Evolutionary conservation across 2,888 invertebrate genomes (phyloP).

Genomic region (Himalopsyche anomala): DNA sequence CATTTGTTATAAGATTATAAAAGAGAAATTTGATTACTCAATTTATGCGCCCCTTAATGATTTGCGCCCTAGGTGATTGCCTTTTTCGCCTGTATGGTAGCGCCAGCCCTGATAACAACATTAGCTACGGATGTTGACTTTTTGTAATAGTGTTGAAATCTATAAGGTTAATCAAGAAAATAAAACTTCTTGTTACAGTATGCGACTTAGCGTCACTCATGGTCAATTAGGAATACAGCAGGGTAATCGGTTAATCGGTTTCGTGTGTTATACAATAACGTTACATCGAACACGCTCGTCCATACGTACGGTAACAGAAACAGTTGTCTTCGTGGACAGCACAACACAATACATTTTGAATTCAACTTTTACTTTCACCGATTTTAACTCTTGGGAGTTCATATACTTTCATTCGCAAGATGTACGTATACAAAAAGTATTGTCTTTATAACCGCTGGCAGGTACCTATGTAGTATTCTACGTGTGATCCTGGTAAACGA

Average conservation of each 20-base stretch:
- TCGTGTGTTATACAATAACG: conserved; percentile 1
- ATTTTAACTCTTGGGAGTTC: conserved; percentile 41
- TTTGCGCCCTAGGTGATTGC: too few relatives aligned
- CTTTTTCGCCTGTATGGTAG: too few relatives aligned
- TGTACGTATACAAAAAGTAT: not conserved
- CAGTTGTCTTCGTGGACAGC: not conserved
- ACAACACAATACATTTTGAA: not conserved
- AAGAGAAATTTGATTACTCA: too few relatives aligned
- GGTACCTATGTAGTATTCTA: not conserved
- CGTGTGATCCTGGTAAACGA: not conserved
- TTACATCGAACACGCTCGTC: conserved; percentile 5
- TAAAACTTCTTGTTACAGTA: too few relatives aligned
- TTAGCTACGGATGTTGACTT: too few relatives aligned
- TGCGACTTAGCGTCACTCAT: not conserved
- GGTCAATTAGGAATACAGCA: not conserved
- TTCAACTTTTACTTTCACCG: conserved; percentile 57
- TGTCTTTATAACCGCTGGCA: not conserved
- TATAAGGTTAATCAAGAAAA: too few relatives aligned
- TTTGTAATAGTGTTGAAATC: too few relatives aligned
- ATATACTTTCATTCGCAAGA: conserved; percentile 55
- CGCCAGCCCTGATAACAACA: too few relatives aligned
- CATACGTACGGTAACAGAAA: conserved; percentile 1
- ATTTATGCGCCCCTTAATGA: too few relatives aligned
- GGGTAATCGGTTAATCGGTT: not conserved
- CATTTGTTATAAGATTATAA: too few relatives aligned